phyloP scores from a whole-genome alignment of 2,888 invertebrate species.

The Caenorhabditis sulstoni region DNA sequence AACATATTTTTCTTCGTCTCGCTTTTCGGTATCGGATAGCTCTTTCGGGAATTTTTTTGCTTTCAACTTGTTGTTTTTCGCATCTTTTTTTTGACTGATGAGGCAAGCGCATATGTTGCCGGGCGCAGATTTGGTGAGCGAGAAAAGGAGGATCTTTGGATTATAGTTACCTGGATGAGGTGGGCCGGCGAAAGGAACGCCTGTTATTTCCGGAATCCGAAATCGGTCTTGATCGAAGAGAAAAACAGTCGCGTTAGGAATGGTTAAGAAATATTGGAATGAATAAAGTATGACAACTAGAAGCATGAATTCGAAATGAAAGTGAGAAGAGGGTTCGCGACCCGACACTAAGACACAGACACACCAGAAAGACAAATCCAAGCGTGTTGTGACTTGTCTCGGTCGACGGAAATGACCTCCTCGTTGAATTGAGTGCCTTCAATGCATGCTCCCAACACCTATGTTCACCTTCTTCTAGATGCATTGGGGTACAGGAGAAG shows the following conservation, averaged over 20 bases:
- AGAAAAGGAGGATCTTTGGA: not conserved
- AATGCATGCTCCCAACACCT: no score
- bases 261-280: no score
- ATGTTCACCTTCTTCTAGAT: no score
- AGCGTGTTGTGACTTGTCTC: slow-evolving; percentile 4
- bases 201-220: not conserved
- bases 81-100: not conserved
- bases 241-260: no score
- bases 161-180: not conserved
- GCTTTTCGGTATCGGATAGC: not conserved
- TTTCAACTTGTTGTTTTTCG: not conserved
- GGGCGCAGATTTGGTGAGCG: not conserved
- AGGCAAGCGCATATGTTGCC: not conserved
- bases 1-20: not conserved
- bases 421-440: slow-evolving; percentile 18
- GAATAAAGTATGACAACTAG: no score
- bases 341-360: no score
- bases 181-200: no score
- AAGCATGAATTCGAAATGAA: no score
- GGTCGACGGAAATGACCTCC: slow-evolving; percentile 10
- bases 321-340: no score
- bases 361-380: not conserved
- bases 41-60: not conserved
- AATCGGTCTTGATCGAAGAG: no score
- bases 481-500: no score